Conservation (phyloP, 2,113 vertebrate genomes). For the Macroglossus sobrinus region DNA sequence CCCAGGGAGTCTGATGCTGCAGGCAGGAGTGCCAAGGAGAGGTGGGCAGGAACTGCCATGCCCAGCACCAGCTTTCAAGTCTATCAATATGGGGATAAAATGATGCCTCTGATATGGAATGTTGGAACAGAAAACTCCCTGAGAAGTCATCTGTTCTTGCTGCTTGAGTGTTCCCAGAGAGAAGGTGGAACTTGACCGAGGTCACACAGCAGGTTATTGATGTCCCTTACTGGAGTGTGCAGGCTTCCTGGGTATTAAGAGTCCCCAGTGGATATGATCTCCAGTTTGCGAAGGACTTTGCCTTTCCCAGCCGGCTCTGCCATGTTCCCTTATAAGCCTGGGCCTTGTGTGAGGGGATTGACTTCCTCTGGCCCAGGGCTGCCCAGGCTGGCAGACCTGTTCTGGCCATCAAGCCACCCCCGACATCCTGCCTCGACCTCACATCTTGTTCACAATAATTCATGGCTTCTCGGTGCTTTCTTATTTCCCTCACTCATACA, state of each 20-base stretch:
- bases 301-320: not conserved
- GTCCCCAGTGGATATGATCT: not conserved
- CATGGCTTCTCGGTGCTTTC: constrained; percentile 72
- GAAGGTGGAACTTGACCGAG: not conserved
- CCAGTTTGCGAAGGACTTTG: not conserved
- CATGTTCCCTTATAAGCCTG: not conserved
- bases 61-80: not conserved
- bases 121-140: not conserved
- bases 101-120: not conserved
- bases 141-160: not conserved
- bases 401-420: not conserved
- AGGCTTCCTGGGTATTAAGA: not conserved
- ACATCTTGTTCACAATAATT: constrained; percentile 69
- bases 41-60: fast-evolving
- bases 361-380: not conserved
- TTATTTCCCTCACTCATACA: constrained; percentile 55
- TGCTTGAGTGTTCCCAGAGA: not conserved
- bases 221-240: not conserved
- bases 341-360: not conserved
- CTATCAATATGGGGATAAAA: not conserved
- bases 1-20: not conserved
- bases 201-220: not conserved
- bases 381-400: not conserved
- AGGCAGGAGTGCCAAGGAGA: not conserved
- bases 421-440: constrained; percentile 54